Evolutionary conservation across 2,888 invertebrate genomes (phyloP), one percentile per base, ranked within the genome.

Genomic region (Calameuta pallipes): DNA sequence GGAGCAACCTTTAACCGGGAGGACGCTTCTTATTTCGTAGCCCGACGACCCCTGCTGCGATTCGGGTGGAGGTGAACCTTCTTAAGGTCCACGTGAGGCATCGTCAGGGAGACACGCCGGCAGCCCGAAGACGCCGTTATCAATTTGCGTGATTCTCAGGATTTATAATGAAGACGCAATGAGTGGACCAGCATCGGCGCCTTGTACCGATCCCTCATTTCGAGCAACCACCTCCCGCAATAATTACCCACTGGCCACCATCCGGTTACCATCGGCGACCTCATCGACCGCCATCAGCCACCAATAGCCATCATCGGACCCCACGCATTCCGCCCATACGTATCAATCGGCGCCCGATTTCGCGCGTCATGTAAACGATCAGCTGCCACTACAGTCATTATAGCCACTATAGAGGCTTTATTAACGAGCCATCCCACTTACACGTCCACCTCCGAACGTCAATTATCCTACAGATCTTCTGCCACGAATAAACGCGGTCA

Each of bases 101-200:
- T 31, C 33, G 71, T 34, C 71, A 31, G 31, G 71, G 71, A 71
- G 71, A 71, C 71, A 34, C 41, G 70, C 30, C 73, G 79, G 77
- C 79, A 78, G 79, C 84, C 82, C 85, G 85, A 56, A 56, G 85
- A 86, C 87, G 88, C 88, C 88, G 87, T 88, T 89, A 89, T 89
- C 88, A 88, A 89, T 89, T 90, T 88, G 88, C 86, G 88, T 88
- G 89, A 90, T 90, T 88, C 87, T 89, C 83, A 85, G 85, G 86
- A 87, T 89, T 89, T 87, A 86, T 87, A 89, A 90, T 89, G 88
- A 90, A 90, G 90, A 90, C 82, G 88, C 90, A 88, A 89, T 89
- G 87, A 87, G 84, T 85, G 84, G 85, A 82, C 78, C 77, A 80
- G 79, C 82, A 73, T 78, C 78, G 75, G 78, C 36, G 75, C 71